Evolutionary conservation across 2,797 vertebrate species (phyloP), one percentile per base, ranked within the genome.

Genomic region (Nyctibius grandis): DNA sequence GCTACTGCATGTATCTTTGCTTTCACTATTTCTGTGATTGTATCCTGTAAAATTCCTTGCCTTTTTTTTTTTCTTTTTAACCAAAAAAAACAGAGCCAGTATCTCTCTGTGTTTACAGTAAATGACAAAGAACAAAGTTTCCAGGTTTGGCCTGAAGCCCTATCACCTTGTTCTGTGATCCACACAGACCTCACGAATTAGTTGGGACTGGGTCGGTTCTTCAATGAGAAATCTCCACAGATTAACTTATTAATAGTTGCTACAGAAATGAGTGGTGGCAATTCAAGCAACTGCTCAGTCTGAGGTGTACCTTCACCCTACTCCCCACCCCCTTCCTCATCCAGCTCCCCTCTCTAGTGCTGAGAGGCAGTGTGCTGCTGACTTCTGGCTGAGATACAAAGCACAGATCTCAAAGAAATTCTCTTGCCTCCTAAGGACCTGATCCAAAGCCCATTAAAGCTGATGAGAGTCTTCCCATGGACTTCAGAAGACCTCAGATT

Each of bases 401-500:
- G 42, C 29, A 73, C 6, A 65, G 19, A 88, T 56, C 86, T 89
- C 85, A 92, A 72, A 95, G 61, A 94, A 80, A 91, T 89, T 91
- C 45, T 80, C 47, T 91, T 25, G 47, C 57, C 89, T 95, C 78
- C 81, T 83, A 57, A 78, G 80, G 78, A 85, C 84, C 86, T 93
- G 75, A 87, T 92, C 84, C 17, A 0, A 93, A 96, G 91, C 45
- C 84, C 53, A 57, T 83, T 95, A 94, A 96, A 92, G 56, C 84
- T 83, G 88, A 87, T 85, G 93, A 96, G 93, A 91, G 42, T 77
- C 59, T 91, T 94, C 28, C 51, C 63, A 77, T 85, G 93, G 93
- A 95, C 91, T 96, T 96, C 93, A 90, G 88, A 95, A 93, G 64
- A 63, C 74, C 72, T 97, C 78, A 94, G 93, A 96, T 96, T 81